A percentile compares a stretch with the other conserved stretches of the same genome.
These are phyloP conservation scores for Muricea muricata DNA, from an alignment of 92 coral and sea anemone genomes.

Conservation along the genomic window DNA sequence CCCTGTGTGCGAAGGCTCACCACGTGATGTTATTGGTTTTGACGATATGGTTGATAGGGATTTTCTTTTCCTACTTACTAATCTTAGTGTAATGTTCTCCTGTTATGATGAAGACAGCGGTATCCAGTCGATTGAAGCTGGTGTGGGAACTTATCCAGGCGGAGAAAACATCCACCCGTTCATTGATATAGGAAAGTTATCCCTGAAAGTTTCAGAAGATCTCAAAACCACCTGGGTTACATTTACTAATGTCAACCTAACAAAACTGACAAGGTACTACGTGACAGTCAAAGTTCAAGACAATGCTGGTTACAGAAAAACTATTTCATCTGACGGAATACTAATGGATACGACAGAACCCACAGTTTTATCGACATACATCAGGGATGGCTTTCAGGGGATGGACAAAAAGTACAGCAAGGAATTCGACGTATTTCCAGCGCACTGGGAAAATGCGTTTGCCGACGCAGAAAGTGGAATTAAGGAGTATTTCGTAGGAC, in stretches of 20 bases:
- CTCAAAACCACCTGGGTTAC: conserved; percentile 62
- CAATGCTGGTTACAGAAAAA: conserved; percentile 68
- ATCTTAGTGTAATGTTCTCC: conserved; percentile 74
- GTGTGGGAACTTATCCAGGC: conserved; percentile 86
- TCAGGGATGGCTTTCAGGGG: conserved; percentile 78
- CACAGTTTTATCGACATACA: conserved; percentile 70
- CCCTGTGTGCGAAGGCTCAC: conserved; percentile 63
- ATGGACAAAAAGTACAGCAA: conserved; percentile 76
- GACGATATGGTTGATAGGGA: conserved; percentile 69
- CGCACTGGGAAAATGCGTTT: conserved; percentile 95
- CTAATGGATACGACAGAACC: conserved; percentile 85
- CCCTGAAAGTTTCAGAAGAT: conserved; percentile 14
- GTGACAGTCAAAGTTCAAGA: conserved; percentile 81
- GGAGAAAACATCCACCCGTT: conserved; percentile 73
- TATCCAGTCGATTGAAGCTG: conserved; percentile 67
- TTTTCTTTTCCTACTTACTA: conserved; percentile 73
- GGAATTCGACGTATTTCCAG: conserved; percentile 79
- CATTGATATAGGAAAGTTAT: conserved; percentile 13
- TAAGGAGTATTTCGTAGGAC: conserved; percentile 79
- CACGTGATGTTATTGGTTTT: conserved; percentile 71
- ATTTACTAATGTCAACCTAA: conserved; percentile 55
- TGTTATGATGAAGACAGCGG: conserved; percentile 84
- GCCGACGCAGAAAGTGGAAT: conserved; percentile 89
- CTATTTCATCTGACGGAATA: conserved; percentile 85
- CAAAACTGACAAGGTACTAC: conserved; percentile 76